Base-by-base conservation (phyloP, 2,888 invertebrate genomes). In the Drosophila parthenogenetica region DNA sequence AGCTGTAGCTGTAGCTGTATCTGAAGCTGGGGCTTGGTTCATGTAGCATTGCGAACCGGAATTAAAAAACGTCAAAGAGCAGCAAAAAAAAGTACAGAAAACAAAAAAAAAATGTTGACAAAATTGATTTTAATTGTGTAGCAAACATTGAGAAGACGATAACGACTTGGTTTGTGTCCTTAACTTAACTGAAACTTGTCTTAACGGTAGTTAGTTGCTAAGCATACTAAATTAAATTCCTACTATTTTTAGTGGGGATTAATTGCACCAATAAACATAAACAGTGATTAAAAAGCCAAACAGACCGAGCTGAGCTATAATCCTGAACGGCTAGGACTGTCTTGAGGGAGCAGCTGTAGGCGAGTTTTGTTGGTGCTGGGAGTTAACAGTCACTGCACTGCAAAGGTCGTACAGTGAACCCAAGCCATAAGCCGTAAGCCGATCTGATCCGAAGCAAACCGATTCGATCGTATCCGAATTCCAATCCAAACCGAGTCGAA, bases 401-500 rank as follows among this genome's bases (percentile, higher is more conserved):
- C 73, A 84, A 84, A 84, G 83, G 83, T 87, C 87, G 83, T 84
- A 74, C 83, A 81, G 53, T 83, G 82, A 83, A 77, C 82, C 62
- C 60, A 40, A 29, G 35, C 17, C 11, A 25, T 35, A 13, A 19
- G 35, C n/a, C n/a, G n/a, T n/a, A n/a, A n/a, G n/a, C 22, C 22
- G 22, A 22, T 22, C 22, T 22, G 22, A 22, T 22, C 25, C 48
- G 59, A 53, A 43, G 42, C 42, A 40, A 67, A 35, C 49, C 37
- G 43, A 55, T 29, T 35, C 35, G 35, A 35, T 35, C 11, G 35
- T 35, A 43, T 49, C 22, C 48, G 29, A 17, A 0, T 3, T 0
- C 22, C 22, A n/a, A n/a, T 32, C 50, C 32, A 11, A 60, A 17
- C 32, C 63, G 49, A 58, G 32, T 11, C 22, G n/a, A n/a, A n/a